phyloP scores from a whole-genome alignment of 2,797 vertebrate species.

The Tachyglossus aculeatus region DNA sequence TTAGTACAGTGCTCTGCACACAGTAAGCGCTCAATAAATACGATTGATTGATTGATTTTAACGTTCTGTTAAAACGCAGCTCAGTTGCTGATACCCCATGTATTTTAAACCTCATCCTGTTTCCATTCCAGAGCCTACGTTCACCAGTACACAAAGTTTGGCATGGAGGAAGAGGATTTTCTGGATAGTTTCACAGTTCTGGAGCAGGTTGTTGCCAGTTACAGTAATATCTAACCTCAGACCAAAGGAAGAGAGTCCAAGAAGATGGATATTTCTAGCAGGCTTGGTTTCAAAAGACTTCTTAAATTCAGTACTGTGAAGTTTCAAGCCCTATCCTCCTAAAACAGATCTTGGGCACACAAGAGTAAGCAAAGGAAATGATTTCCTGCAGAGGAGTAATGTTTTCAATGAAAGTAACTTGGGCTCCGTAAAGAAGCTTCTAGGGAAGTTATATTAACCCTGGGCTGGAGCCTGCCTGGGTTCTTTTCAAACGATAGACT shows the following conservation, averaged over 20 bases:
- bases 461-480: too few species aligned
- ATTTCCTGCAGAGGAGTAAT: neutral
- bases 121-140: slow-evolving; percentile 84
- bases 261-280: neutral
- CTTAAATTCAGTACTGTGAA: neutral
- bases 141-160: slow-evolving; percentile 92
- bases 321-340: neutral
- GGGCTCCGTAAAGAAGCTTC: too few species aligned
- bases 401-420: slow-evolving; percentile 28
- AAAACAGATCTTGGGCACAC: neutral
- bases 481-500: too few species aligned
- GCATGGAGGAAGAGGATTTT: slow-evolving; percentile 94
- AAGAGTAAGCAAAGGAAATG: neutral
- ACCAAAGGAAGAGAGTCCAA: neutral
- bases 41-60: too few species aligned
- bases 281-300: slow-evolving; percentile 11
- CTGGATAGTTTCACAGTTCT: slow-evolving; percentile 89
- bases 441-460: too few species aligned
- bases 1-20: too few species aligned
- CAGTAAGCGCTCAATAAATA: too few species aligned
- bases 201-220: slow-evolving; percentile 94
- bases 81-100: slow-evolving; percentile 7
- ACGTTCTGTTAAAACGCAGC: too few species aligned
- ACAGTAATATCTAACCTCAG: slow-evolving; percentile 75
- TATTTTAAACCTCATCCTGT: neutral